Evolutionary conservation across 2,113 vertebrate genomes (phyloP).

Genomic region (Patagioenas fasciata): DNA sequence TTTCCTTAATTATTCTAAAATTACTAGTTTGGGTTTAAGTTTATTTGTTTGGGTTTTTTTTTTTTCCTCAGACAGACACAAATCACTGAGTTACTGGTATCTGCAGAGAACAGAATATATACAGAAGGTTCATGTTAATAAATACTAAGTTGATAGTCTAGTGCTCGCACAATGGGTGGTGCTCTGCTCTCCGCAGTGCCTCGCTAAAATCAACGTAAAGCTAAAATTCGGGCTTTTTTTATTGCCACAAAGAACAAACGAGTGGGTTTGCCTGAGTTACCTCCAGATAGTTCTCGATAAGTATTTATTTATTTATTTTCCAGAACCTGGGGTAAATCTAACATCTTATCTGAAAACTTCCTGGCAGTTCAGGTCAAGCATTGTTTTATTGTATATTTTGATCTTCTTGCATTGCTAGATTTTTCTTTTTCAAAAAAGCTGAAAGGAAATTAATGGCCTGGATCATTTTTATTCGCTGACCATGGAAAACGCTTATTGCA

Average conservation of each 20-base stretch:
- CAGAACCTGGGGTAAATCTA: neutral
- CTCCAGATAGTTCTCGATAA: neutral
- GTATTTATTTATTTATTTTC: too few relatives aligned
- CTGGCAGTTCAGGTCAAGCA: neutral
- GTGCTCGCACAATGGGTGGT: neutral
- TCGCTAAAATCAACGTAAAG: neutral
- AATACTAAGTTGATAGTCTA: neutral
- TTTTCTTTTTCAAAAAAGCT: neutral
- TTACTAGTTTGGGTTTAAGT: neutral
- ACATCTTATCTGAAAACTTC: neutral
- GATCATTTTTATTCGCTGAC: neutral
- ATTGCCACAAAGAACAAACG: neutral
- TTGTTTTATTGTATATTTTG: neutral
- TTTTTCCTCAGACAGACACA: neutral
- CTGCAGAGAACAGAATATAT: neutral
- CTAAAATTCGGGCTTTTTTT: neutral
- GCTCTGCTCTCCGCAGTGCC: neutral
- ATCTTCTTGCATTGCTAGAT: neutral
- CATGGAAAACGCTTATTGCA: neutral
- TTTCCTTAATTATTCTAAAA: neutral
- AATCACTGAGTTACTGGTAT: neutral
- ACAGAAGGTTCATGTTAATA: neutral
- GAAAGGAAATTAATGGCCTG: neutral
- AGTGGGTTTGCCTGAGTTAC: neutral
- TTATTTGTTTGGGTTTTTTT: neutral